Base-by-base conservation (phyloP, 2,888 invertebrate genomes). In the Nephrotoma appendiculata region DNA sequence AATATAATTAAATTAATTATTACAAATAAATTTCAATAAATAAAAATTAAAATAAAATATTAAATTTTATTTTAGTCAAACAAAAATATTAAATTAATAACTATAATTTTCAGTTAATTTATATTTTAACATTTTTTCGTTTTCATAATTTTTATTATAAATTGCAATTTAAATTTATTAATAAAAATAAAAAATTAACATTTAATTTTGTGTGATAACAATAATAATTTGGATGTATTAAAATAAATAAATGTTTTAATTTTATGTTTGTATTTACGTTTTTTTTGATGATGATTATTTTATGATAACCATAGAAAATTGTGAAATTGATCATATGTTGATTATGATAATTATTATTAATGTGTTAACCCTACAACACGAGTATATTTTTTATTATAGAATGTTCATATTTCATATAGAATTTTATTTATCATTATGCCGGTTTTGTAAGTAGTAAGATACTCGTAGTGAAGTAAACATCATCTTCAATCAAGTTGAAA, bases 91-190 rank as follows among this genome's bases (percentile, higher is more conserved):
- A 57, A 57, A 57, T 57, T 57, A 57, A 57, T 57, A 57, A 57
- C 15, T 57, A 57, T 57, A 57, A 57, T 57, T 57, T 57, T 57
- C 52, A 57, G 52, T 57, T 57, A 57, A 57, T 57, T 57, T 57
- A 57, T 57, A 57, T 15, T 57, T 57, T 12, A 48, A 48, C 11
- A 48, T 12, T 48, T 57, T n/a, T 57, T 57, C 2, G 31, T 57
- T 57, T n/a, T 15, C 7, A 15, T 57, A 15, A 57, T 57, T 57
- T 57, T 57, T 41, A n/a, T 83, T 83, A 41, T 83, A 83, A 83
- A 41, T 83, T 83, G 41, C 83, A 83, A 83, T 83, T 83, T 83
- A 83, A 83, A 83, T 83, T 83, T 83, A 83, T 83, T 83, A 83
- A 83, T 41, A 41, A 83, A 41, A 41, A 83, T 12, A 12, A 41